phyloP scores from a whole-genome alignment of 1,140 invertebrate species.

The Drosophila serrata region DNA sequence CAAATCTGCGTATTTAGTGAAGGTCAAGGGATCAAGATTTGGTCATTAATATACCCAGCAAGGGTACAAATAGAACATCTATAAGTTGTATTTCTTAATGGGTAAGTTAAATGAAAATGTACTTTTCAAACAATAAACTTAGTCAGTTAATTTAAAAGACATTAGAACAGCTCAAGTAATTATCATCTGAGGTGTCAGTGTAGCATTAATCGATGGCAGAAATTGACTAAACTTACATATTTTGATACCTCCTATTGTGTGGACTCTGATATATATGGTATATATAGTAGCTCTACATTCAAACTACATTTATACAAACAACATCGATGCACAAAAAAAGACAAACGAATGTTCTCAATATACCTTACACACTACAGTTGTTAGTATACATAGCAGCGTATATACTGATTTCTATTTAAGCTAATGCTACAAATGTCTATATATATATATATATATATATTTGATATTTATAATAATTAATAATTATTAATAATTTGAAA shows the following conservation, averaged over 20 bases:
- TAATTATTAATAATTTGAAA: conserved; percentile 5
- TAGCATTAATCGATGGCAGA: conserved; percentile 4
- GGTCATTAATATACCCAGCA: not conserved
- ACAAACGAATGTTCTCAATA: conserved; percentile 34
- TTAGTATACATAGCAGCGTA: conserved; percentile 52
- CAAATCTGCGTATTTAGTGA: not conserved
- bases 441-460: not conserved
- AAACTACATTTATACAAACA: conserved; percentile 63
- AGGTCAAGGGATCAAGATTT: not conserved
- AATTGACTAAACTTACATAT: conserved; percentile 9
- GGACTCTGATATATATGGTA: not conserved
- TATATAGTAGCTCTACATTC: conserved; percentile 29
- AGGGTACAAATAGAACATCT: not conserved
- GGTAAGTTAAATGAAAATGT: not conserved
- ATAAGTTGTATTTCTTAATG: not conserved
- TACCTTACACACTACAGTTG: conserved; percentile 29
- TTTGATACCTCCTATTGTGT: not conserved
- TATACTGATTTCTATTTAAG: conserved; percentile 9
- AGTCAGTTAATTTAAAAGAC: not conserved
- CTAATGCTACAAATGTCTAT: conserved; percentile 14
- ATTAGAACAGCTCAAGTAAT: conserved; percentile 2
- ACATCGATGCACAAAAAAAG: conserved; percentile 52
- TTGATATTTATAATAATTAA: not conserved
- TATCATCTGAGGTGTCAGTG: conserved; percentile 9
- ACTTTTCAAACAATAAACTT: not conserved